Percentiles rank a stretch among this genome's conserved stretches.
Conservation (phyloP, 2,113 vertebrate species). For the Stegostoma tigrinum region DNA sequence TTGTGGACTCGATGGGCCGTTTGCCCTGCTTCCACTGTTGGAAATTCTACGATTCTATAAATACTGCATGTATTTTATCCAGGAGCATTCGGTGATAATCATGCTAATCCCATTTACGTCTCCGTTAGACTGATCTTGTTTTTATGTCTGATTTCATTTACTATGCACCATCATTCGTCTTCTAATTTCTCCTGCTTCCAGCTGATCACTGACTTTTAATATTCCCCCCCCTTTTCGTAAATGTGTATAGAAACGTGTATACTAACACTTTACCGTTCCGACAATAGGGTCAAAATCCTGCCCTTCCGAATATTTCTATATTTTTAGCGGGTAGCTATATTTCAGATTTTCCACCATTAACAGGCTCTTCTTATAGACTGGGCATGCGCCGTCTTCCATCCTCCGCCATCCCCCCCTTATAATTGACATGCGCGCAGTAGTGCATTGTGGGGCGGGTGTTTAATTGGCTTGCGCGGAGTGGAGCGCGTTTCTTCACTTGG, state of each 20-base stretch:
- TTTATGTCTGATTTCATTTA: neutral
- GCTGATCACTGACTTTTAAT: no score
- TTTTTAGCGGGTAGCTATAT: no score
- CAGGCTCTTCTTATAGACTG: neutral
- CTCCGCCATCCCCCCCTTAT: no score
- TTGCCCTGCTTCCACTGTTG: no score
- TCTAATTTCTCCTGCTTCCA: no score
- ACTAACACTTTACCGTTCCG: neutral
- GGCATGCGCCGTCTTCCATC: neutral
- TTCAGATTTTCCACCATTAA: no score
- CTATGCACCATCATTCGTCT: neutral
- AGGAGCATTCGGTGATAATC: neutral
- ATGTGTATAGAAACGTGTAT: neutral
- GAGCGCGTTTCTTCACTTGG: neutral
- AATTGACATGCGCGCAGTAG: neutral
- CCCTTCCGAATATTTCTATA: no score
- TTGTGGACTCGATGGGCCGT: no score
- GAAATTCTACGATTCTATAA: neutral
- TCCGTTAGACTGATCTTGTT: neutral
- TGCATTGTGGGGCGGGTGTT: neutral
- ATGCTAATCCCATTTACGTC: neutral
- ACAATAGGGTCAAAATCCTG: neutral
- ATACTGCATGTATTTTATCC: neutral
- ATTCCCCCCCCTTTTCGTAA: no score
- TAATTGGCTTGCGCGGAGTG: neutral